These are phyloP conservation scores for Dynastes maya DNA, from an alignment of 2,888 invertebrate species.

Conservation along the genomic window DNA sequence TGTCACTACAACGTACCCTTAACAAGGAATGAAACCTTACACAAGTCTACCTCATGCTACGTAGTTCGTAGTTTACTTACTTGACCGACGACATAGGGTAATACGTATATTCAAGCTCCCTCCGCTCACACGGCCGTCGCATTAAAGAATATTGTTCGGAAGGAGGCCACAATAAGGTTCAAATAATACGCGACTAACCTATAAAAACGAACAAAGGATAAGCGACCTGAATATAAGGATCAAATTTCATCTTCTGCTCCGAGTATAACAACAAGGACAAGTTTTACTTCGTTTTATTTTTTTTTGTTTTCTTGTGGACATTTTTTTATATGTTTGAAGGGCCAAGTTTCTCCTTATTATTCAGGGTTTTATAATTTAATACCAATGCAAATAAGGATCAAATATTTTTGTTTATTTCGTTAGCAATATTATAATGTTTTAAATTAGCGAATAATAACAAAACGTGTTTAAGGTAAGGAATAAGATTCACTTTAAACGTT, in stretches of 20 bases:
- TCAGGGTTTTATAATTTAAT: no score
- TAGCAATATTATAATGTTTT: no score
- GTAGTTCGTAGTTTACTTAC: background rate
- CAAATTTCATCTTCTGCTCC: constrained; percentile 53
- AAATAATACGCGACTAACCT: constrained; percentile 53
- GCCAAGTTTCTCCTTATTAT: background rate
- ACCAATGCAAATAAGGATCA: no score
- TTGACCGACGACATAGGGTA: background rate
- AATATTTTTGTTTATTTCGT: no score
- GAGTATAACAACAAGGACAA: constrained; percentile 52
- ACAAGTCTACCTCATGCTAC: background rate
- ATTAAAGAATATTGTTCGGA: constrained; percentile 41
- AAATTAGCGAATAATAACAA: no score
- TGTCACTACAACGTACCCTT: background rate
- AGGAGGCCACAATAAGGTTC: constrained; percentile 49
- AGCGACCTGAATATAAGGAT: constrained; percentile 55
- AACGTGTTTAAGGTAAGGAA: no score
- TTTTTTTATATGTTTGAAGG: background rate
- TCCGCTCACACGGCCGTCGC: constrained; percentile 11
- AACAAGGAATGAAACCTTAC: background rate
- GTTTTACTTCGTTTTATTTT: constrained; percentile 47
- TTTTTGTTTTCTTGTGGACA: background rate
- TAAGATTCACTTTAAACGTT: no score
- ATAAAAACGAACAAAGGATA: constrained; percentile 54
- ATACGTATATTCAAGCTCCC: background rate